These are phyloP conservation scores for Laticauda colubrina DNA, from an alignment of 2,113 vertebrate species.

Conservation along the genomic window DNA sequence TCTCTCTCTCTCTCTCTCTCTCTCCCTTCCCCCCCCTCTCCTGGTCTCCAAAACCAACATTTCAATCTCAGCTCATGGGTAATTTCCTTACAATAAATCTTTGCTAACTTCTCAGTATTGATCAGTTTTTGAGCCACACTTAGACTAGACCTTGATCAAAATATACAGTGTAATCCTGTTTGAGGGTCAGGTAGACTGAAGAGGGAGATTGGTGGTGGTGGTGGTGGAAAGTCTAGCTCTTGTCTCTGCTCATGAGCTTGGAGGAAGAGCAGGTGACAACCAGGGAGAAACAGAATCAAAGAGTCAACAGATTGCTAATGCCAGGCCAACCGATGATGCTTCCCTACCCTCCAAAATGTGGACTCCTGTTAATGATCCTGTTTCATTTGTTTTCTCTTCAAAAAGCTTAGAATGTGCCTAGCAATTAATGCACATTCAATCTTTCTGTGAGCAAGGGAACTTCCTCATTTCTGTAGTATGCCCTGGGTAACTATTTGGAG, in stretches of 20 bases:
- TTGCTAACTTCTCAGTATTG: background rate
- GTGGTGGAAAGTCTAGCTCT: background rate
- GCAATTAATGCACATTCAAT: background rate
- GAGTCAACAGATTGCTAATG: background rate
- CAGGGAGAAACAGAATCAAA: background rate
- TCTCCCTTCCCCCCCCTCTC: too few species aligned
- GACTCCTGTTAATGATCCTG: background rate
- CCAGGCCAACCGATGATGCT: background rate
- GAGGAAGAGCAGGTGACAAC: background rate
- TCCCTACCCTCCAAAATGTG: background rate
- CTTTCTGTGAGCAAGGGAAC: fast-evolving
- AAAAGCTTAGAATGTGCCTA: background rate
- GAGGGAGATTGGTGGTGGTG: background rate
- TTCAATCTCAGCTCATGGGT: background rate
- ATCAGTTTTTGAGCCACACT: background rate
- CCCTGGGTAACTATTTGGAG: background rate
- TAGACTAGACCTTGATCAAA: background rate
- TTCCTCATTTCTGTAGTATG: fast-evolving
- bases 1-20: background rate
- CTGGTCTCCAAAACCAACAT: background rate
- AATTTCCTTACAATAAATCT: background rate
- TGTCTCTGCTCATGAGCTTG: background rate
- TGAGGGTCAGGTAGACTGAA: background rate
- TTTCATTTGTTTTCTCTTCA: fast-evolving
- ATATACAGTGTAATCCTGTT: background rate